Percentiles rank a stretch among this genome's conserved stretches.
Conservation (phyloP, 2,888 invertebrate species). For the Lasioglossum morio region DNA sequence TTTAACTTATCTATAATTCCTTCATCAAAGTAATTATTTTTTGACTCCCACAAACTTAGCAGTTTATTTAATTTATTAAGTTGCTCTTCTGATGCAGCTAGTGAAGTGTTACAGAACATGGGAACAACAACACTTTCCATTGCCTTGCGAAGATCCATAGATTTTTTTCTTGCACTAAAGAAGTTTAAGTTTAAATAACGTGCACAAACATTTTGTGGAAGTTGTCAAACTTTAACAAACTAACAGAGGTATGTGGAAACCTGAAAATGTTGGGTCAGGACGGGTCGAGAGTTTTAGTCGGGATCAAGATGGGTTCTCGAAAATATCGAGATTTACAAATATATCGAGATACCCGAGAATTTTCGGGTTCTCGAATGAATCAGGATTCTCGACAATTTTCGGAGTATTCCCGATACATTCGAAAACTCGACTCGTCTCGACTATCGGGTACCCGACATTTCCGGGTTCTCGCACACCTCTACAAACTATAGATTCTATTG, state of each 20-base stretch:
- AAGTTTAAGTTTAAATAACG: constrained; percentile 81
- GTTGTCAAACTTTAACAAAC: constrained; percentile 30
- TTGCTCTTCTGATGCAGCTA: constrained; percentile 94
- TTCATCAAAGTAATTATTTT: constrained; percentile 94
- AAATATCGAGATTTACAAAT: not conserved
- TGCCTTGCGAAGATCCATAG: constrained; percentile 96
- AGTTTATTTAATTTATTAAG: constrained; percentile 96
- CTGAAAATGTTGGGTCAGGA: not conserved
- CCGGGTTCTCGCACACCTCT: not conserved
- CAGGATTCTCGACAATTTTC: not conserved
- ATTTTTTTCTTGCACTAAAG: constrained; percentile 97
- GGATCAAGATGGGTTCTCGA: not conserved
- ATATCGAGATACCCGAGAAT: too few species aligned
- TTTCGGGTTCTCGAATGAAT: not conserved
- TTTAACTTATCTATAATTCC: constrained; percentile 94
- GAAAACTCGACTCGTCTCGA: not conserved
- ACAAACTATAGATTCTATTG: constrained; percentile 21
- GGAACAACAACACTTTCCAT: constrained; percentile 98
- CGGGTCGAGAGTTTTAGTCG: not conserved
- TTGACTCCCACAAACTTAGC: constrained; percentile 98
- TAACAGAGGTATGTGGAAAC: not conserved
- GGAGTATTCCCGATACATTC: not conserved
- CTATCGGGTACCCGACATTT: not conserved
- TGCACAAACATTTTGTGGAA: constrained; percentile 12
- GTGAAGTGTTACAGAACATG: constrained; percentile 97